Conservation (phyloP, 2,888 invertebrate genomes). For the Rhagophthalmus giganteus region DNA sequence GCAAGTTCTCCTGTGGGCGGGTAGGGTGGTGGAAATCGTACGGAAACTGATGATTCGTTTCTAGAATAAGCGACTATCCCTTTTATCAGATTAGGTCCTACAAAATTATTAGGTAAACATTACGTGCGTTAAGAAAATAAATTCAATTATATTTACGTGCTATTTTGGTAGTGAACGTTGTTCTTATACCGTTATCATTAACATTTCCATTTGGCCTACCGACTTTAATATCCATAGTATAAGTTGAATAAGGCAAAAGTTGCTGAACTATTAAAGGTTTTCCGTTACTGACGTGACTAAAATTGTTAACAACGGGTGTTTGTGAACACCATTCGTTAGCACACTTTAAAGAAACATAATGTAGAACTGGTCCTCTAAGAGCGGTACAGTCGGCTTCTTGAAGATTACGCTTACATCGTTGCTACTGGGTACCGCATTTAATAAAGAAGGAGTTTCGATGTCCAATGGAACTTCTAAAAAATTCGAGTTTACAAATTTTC, state of each 20-base stretch:
- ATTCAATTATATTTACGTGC: slow-evolving; percentile 10
- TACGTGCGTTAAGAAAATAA: neutral
- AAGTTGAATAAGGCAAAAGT: slow-evolving; percentile 32
- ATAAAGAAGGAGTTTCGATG: slow-evolving; percentile 9
- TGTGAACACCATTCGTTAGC: slow-evolving; percentile 12
- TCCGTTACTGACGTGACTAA: neutral
- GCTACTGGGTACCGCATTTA: neutral
- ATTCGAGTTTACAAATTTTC: too few relatives aligned
- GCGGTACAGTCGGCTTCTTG: slow-evolving; percentile 4
- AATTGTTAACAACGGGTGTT: neutral
- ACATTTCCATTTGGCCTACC: slow-evolving; percentile 9
- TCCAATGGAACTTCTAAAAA: slow-evolving; percentile 10
- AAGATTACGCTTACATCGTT: slow-evolving; percentile 3
- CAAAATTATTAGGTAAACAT: neutral
- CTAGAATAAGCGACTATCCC: slow-evolving; percentile 33
- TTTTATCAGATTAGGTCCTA: slow-evolving; percentile 7
- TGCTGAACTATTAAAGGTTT: slow-evolving; percentile 1
- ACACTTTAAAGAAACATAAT: slow-evolving; percentile 4
- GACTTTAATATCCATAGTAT: slow-evolving; percentile 14
- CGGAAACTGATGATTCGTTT: slow-evolving; percentile 31
- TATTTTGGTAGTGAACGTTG: slow-evolving; percentile 18
- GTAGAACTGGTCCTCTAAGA: slow-evolving; percentile 6
- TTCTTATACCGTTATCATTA: neutral
- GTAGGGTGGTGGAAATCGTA: slow-evolving; percentile 41
- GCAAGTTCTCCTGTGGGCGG: slow-evolving; percentile 41